phyloP scores from a whole-genome alignment of 2,113 vertebrate species.

The Oreochromis niloticus region DNA sequence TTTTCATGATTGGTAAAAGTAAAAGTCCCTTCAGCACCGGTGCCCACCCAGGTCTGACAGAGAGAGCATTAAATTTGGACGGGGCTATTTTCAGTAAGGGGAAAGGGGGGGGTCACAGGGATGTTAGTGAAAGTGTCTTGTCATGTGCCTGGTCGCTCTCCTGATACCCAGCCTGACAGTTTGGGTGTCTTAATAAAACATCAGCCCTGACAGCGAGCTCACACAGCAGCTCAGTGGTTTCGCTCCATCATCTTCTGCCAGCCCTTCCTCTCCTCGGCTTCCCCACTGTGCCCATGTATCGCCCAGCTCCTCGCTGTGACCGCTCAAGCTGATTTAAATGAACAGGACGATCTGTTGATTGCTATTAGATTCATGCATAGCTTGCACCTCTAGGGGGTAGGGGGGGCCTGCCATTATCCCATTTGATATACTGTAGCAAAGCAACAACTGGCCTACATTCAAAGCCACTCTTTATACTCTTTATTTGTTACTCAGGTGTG shows the following conservation, averaged over 20 bases:
- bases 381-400: background rate
- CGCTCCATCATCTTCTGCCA: slow-evolving; percentile 2
- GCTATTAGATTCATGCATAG: slow-evolving; percentile 18
- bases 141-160: slow-evolving; percentile 23
- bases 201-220: slow-evolving; percentile 27
- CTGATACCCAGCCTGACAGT: slow-evolving; percentile 40
- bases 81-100: slow-evolving; percentile 12
- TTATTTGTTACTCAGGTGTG: background rate
- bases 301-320: background rate
- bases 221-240: slow-evolving; percentile 5
- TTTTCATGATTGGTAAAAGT: slow-evolving; percentile 4
- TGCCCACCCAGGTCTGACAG: slow-evolving; percentile 2
- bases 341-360: slow-evolving; percentile 30
- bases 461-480: background rate
- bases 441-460: background rate
- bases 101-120: background rate
- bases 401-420: background rate
- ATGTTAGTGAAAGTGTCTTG: slow-evolving; percentile 12
- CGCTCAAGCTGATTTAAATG: slow-evolving; percentile 36
- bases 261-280: background rate
- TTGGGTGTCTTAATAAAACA: slow-evolving; percentile 55
- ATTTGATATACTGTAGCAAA: slow-evolving; percentile 13
- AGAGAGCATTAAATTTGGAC: slow-evolving; percentile 6
- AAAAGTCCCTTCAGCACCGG: background rate
- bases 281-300: background rate